A percentile compares a stretch with the other conserved stretches of the same genome.
These are phyloP conservation scores for Smutsia temminckii DNA, from an alignment of 2,797 vertebrate genomes.

Conservation along the genomic window DNA sequence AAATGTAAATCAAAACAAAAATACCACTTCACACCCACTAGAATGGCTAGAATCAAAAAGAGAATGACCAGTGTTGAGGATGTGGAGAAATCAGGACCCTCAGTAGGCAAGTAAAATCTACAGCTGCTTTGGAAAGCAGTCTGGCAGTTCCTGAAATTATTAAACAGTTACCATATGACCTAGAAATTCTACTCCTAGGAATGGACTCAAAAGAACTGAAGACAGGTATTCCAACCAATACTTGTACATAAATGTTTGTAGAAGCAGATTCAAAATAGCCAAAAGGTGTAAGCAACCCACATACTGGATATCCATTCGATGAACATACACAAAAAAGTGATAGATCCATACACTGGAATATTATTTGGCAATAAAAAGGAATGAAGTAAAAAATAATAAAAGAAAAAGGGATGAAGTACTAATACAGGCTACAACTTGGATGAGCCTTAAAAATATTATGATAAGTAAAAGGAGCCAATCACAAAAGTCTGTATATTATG, in stretches of 20 bases:
- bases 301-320: background rate
- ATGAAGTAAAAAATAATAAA: background rate
- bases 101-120: background rate
- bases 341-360: background rate
- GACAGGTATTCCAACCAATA: background rate
- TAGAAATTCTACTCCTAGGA: background rate
- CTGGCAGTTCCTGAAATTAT: background rate
- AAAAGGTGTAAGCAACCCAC: background rate
- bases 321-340: background rate
- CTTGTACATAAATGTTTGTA: background rate
- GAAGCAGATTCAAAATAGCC: background rate
- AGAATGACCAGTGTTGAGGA: background rate
- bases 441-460: background rate
- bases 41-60: background rate
- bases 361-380: background rate
- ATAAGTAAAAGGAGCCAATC: background rate
- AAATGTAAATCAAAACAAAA: background rate
- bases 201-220: background rate
- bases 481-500: background rate
- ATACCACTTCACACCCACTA: background rate
- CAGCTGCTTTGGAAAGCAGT: background rate
- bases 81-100: background rate
- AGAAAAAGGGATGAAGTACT: background rate
- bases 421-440: background rate
- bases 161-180: background rate